Evolutionary conservation across 2,888 invertebrate genomes (phyloP).

Genomic region (Drosophila koepferae): DNA sequence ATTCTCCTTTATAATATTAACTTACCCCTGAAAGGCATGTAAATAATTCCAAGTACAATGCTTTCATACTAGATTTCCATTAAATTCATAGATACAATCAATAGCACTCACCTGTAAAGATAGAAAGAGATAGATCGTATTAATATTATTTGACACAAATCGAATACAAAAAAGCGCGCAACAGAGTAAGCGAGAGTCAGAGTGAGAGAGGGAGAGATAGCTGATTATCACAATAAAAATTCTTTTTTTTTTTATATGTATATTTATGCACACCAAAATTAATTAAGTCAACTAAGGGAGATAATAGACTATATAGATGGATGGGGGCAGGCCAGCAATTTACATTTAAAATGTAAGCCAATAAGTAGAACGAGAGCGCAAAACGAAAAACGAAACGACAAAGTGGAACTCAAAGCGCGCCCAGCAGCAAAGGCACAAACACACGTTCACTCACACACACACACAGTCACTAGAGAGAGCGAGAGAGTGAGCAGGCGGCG

Average conservation of each 20-base stretch:
- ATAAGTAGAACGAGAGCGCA: slow-evolving; percentile 48
- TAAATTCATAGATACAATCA: slow-evolving; percentile 27
- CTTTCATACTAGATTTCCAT: slow-evolving; percentile 8
- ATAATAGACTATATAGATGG: slow-evolving; percentile 34
- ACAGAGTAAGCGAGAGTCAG: no score
- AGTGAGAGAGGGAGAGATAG: neutral
- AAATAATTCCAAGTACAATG: slow-evolving; percentile 10
- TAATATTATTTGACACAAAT: slow-evolving; percentile 42
- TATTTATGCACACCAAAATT: slow-evolving; percentile 46
- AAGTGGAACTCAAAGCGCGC: slow-evolving; percentile 41
- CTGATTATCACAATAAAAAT: slow-evolving; percentile 36
- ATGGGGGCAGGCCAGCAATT: slow-evolving; percentile 41
- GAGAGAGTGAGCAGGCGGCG: slow-evolving; percentile 19
- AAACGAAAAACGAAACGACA: slow-evolving; percentile 41
- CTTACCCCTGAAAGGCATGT: slow-evolving; percentile 31
- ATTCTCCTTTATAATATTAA: slow-evolving; percentile 7
- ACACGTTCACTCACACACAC: neutral
- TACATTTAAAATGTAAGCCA: slow-evolving; percentile 67
- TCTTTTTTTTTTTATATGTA: neutral
- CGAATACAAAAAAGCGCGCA: slow-evolving; percentile 3
- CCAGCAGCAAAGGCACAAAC: slow-evolving; percentile 10
- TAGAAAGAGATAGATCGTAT: slow-evolving; percentile 14
- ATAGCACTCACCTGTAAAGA: slow-evolving; percentile 62
- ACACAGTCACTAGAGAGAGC: neutral
- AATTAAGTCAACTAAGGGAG: slow-evolving; percentile 55